Base-by-base conservation (phyloP, 1,140 invertebrate genomes). In the Caerostris extrusa region DNA sequence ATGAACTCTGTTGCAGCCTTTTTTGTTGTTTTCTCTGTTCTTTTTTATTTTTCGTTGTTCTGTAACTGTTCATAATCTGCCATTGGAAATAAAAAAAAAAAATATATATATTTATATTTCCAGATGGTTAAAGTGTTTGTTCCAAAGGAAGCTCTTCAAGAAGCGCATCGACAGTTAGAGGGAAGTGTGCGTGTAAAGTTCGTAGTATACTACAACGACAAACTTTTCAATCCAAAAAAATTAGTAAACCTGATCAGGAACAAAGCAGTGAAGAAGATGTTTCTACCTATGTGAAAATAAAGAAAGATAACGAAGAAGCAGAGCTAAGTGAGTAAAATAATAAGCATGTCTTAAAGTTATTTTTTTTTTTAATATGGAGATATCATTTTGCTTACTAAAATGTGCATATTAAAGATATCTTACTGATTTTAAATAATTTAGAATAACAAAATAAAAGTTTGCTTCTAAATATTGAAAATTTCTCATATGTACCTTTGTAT, bases 151-250 rank as follows among this genome's bases (percentile, higher is more conserved):
- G 93, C 93, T 69, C 53, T 94, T 17, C 71, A 94, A 69, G 93
- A 94, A 85, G 93, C 93, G 1, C 93, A 94, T 85, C 85, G 92
- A 10, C 93, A 94, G 56, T 14, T 89, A 8, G 88, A 90, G 53
- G 56, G 82, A 71, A 95, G 89, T 90, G 94, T 95, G 53, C 89
- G 95, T 60, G 86, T 95, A 4, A 95, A 95, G 67, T 95, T 95
- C 61, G 94, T 95, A 3, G 86, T 95, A 6, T 95, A 94, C 57
- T 94, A 93, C 50, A 95, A 94, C 81, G 93, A 95, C 60, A 95
- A 95, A 77, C 94, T 95, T 8, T 95, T 91, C 95, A 94, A 55
- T 56, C 93, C 2, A 94, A 94, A 50, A 50, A 85, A 83, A 5
- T 69, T 8, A 85, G 61, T 12, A 34, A 19, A 17, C 71, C 71